These are phyloP conservation scores for Tenodera sinensis DNA, from an alignment of 2,888 invertebrate species.

Conservation along the genomic window DNA sequence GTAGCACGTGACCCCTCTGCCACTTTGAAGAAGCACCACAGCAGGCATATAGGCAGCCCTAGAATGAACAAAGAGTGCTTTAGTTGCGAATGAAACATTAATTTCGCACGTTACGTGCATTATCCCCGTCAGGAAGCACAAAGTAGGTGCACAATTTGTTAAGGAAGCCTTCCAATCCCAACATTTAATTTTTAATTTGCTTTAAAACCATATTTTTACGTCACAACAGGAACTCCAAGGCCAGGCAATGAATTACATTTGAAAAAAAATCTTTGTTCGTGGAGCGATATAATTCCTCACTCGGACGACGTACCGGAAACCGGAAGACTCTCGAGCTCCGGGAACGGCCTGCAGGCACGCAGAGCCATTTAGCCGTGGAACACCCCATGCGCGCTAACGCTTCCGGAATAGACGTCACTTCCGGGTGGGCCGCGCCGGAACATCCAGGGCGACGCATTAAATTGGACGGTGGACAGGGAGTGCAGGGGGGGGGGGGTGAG, in stretches of 20 bases:
- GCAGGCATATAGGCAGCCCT: no score
- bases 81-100: no score
- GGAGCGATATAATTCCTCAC: neutral
- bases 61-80: no score
- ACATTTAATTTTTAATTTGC: neutral
- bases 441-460: neutral
- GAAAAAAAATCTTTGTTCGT: neutral
- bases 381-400: neutral
- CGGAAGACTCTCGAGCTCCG: neutral
- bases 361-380: neutral
- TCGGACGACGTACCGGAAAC: neutral
- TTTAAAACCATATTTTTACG: neutral
- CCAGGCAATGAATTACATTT: neutral
- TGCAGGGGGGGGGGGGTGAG: no score
- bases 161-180: neutral
- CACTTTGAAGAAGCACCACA: no score
- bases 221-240: neutral
- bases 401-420: neutral
- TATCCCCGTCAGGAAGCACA: no score
- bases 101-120: no score
- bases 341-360: neutral
- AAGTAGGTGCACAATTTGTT: neutral
- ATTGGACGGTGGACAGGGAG: neutral
- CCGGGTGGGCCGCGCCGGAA: neutral
- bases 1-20: no score